phyloP scores from a whole-genome alignment of 2,888 invertebrate species.

The Conchocele bisecta region DNA sequence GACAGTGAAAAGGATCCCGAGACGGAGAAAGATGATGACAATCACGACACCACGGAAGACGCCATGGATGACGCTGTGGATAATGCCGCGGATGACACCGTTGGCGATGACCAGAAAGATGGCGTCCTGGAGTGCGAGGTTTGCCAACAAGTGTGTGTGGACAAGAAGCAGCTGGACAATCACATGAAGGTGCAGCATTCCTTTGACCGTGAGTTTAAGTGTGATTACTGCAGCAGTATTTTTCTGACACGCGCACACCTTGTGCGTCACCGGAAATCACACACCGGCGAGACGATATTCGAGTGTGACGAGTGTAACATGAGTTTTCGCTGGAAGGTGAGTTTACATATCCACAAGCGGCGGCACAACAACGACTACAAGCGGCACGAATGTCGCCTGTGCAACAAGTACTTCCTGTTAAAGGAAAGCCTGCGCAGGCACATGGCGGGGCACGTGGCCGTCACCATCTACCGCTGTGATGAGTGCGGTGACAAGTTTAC shows the following conservation, averaged over 20 bases:
- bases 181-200: conserved; percentile 38
- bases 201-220: conserved; percentile 34
- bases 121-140: conserved; percentile 47
- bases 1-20: not conserved
- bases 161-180: conserved; percentile 33
- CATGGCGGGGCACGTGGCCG: conserved; percentile 19
- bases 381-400: conserved; percentile 31
- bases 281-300: conserved; percentile 31
- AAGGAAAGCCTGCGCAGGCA: conserved; percentile 43
- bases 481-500: conserved; percentile 41
- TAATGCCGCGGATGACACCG: too few relatives aligned
- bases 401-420: conserved; percentile 48
- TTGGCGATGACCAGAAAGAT: conserved; percentile 26
- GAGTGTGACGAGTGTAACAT: conserved; percentile 47
- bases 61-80: too few relatives aligned
- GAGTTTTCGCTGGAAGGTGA: conserved; percentile 49
- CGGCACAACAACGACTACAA: conserved; percentile 48
- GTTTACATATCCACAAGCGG: conserved; percentile 53
- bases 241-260: conserved; percentile 44
- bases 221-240: conserved; percentile 38
- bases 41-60: not conserved
- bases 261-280: conserved; percentile 27
- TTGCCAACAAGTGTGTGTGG: conserved; percentile 49
- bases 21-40: not conserved
- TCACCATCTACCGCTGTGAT: conserved; percentile 29